Conservation (phyloP, 2,797 vertebrate genomes). For the Protonibea diacanthus region DNA sequence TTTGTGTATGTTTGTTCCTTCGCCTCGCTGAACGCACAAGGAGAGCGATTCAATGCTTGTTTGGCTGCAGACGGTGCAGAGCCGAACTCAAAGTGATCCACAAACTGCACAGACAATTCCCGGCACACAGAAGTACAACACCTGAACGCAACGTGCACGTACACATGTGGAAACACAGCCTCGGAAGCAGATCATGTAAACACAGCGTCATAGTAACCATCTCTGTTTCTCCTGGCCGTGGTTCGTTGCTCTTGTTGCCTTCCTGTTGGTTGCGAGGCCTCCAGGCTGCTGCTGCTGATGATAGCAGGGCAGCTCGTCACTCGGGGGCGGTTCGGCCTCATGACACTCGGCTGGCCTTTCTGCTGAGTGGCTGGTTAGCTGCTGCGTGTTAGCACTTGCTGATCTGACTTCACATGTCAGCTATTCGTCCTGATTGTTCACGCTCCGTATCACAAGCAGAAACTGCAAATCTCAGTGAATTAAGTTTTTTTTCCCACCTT, state of each 20-base stretch:
- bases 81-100: not conserved
- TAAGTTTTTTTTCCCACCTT: not conserved
- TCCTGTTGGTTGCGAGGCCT: conserved; percentile 16
- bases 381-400: conserved; percentile 43
- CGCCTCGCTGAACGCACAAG: conserved; percentile 11
- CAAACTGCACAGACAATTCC: not conserved
- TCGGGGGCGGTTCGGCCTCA: conserved; percentile 1
- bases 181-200: not conserved
- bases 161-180: conserved; percentile 6
- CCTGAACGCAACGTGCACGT: not conserved
- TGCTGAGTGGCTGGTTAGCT: conserved; percentile 33
- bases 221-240: conserved; percentile 19
- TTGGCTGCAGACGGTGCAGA: conserved; percentile 42
- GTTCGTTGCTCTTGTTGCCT: conserved; percentile 15
- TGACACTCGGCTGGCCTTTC: conserved; percentile 27
- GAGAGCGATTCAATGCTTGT: conserved; percentile 22
- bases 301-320: not conserved
- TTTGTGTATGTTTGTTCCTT: conserved; percentile 59
- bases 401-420: conserved; percentile 40
- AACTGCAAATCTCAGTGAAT: not conserved
- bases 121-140: not conserved
- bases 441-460: not conserved
- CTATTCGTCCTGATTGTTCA: conserved; percentile 24
- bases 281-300: conserved; percentile 20
- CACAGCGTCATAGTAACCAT: conserved; percentile 32